Percentiles rank a stretch among this genome's conserved stretches.
These are phyloP conservation scores for Neomorphus geoffroyi DNA, from an alignment of 2,797 vertebrate species.

Conservation along the genomic window DNA sequence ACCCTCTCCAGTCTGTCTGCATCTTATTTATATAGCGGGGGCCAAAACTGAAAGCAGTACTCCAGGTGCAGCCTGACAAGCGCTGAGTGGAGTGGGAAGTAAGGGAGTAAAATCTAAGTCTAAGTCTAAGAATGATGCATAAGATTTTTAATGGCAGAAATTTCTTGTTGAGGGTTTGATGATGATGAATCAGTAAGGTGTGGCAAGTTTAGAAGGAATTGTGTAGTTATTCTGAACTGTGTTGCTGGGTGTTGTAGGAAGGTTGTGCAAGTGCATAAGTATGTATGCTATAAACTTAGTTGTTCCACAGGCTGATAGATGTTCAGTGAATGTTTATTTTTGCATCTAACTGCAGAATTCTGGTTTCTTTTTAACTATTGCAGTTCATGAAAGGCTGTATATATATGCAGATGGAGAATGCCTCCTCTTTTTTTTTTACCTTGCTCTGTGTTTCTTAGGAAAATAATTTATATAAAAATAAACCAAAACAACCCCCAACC, in stretches of 20 bases:
- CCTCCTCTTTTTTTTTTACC: neutral
- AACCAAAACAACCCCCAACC: neutral
- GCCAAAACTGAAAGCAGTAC: too few relatives aligned
- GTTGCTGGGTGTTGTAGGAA: neutral
- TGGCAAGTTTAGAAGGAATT: neutral
- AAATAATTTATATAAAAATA: neutral
- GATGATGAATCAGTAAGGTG: neutral
- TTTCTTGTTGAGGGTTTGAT: neutral
- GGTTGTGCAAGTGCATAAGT: neutral
- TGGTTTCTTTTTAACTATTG: neutral
- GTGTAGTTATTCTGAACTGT: neutral
- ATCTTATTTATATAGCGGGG: too few relatives aligned
- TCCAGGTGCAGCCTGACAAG: too few relatives aligned
- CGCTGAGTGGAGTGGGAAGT: too few relatives aligned
- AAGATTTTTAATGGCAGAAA: neutral
- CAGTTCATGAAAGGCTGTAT: neutral
- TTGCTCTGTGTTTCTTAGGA: neutral
- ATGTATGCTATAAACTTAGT: accelerated
- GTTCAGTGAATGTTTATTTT: neutral
- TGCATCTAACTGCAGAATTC: neutral
- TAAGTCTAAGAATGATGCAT: neutral
- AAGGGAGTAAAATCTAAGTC: neutral
- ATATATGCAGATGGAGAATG: neutral
- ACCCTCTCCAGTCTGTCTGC: too few relatives aligned
- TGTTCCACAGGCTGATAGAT: neutral